A percentile compares a stretch with the other conserved stretches of the same genome.
These are phyloP conservation scores for Pseudomyrmex pallidus DNA, from an alignment of 1,140 invertebrate species.

Conservation along the genomic window DNA sequence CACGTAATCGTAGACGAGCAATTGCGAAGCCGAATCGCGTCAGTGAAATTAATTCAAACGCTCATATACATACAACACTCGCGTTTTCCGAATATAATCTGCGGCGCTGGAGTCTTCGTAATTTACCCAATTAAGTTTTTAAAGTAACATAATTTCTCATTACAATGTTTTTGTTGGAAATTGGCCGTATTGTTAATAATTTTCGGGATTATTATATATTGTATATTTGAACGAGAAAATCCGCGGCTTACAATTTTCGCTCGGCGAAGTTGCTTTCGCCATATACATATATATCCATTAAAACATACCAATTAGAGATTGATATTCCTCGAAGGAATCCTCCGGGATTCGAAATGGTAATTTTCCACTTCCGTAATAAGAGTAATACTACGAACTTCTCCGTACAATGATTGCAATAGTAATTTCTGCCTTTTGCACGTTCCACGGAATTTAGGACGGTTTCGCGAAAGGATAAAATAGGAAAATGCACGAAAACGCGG, in stretches of 20 bases:
- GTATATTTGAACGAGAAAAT: too few relatives aligned
- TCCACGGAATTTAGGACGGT: neutral
- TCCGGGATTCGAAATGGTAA: neutral
- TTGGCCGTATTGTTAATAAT: neutral
- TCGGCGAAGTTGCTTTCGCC: neutral
- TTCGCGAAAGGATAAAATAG: neutral
- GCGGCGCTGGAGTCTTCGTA: neutral
- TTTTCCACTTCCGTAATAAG: slow-evolving; percentile 1
- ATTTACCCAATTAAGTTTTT: too few relatives aligned
- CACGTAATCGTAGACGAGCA: neutral
- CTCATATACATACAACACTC: neutral
- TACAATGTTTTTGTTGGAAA: neutral
- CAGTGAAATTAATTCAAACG: neutral
- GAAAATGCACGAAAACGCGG: neutral
- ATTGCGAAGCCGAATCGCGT: neutral
- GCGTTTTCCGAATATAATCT: neutral
- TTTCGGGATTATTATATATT: too few relatives aligned
- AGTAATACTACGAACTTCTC: slow-evolving; percentile 1
- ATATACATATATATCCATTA: neutral
- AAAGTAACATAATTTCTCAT: too few relatives aligned
- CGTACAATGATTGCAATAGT: slow-evolving; percentile 4
- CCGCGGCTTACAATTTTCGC: neutral
- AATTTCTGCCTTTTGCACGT: neutral
- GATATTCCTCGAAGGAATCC: neutral
- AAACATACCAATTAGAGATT: neutral